Conservation (phyloP, 2,888 invertebrate species). For the Timandra comae region DNA sequence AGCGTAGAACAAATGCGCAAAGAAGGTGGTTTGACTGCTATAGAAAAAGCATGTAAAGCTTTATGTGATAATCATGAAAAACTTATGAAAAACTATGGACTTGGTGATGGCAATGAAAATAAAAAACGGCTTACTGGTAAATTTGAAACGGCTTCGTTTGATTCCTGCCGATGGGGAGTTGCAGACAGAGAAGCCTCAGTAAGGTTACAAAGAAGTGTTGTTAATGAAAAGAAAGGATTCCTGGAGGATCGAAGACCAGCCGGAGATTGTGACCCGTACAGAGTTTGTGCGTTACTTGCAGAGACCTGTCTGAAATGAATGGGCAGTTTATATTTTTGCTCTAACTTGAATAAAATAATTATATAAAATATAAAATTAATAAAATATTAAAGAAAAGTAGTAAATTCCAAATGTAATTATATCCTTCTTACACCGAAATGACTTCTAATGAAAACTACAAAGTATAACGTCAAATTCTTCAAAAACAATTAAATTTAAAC, state of each 20-base stretch:
- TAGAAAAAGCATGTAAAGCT: slow-evolving; percentile 92
- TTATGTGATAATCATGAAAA: slow-evolving; percentile 62
- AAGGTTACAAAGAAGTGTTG: slow-evolving; percentile 92
- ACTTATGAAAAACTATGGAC: slow-evolving; percentile 94
- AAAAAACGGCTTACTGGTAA: slow-evolving; percentile 93
- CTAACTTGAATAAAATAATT: too few relatives aligned
- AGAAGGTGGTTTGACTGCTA: slow-evolving; percentile 82
- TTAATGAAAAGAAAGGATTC: slow-evolving; percentile 91
- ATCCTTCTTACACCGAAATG: too few relatives aligned
- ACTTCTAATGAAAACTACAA: too few relatives aligned
- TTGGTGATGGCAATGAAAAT: slow-evolving; percentile 93
- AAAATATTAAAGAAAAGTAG: too few relatives aligned
- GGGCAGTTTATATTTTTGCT: too few relatives aligned
- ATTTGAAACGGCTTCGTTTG: slow-evolving; percentile 96
- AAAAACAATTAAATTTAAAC: too few relatives aligned
- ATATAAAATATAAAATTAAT: too few relatives aligned
- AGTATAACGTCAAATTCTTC: too few relatives aligned
- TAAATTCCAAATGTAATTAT: too few relatives aligned
- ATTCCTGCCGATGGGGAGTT: slow-evolving; percentile 90
- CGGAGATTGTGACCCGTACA: slow-evolving; percentile 94
- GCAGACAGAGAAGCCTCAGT: slow-evolving; percentile 95
- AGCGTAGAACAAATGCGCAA: slow-evolving; percentile 90
- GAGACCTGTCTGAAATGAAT: too few relatives aligned
- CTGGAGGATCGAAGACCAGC: slow-evolving; percentile 95
- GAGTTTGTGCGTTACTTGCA: slow-evolving; percentile 68